Conservation (phyloP, 1,140 invertebrate species). For the Scaptomyza montana region DNA sequence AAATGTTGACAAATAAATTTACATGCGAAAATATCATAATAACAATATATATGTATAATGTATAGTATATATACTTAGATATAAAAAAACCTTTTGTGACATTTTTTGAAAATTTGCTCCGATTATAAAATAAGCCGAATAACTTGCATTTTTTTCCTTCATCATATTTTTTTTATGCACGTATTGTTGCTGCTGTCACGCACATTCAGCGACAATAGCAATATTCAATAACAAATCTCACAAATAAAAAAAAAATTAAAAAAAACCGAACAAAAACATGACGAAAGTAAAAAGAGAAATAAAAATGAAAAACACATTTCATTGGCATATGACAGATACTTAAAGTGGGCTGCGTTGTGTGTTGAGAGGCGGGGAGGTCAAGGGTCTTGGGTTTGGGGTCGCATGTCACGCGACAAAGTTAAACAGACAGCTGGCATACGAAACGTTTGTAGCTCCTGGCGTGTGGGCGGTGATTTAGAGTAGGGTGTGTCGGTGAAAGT, state of each 20-base stretch:
- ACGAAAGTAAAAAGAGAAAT: too few relatives aligned
- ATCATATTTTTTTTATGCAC: slow-evolving; percentile 14
- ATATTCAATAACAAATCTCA: slow-evolving; percentile 70
- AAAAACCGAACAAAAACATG: not conserved
- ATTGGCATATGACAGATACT: slow-evolving; percentile 67
- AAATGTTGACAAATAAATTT: slow-evolving; percentile 61
- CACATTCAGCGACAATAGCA: slow-evolving; percentile 64
- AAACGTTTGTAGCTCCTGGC: not conserved
- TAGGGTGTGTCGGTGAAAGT: not conserved
- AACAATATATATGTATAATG: not conserved
- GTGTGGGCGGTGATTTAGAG: not conserved
- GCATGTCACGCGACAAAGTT: slow-evolving; percentile 7
- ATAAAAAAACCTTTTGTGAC: slow-evolving; percentile 19
- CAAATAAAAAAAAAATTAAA: slow-evolving; percentile 11
- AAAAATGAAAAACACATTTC: slow-evolving; percentile 33
- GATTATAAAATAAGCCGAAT: slow-evolving; percentile 73
- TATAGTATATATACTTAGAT: slow-evolving; percentile 15
- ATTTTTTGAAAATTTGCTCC: slow-evolving; percentile 52
- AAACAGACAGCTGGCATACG: slow-evolving; percentile 46
- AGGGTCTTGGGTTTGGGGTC: not conserved
- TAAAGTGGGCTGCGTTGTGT: slow-evolving; percentile 13
- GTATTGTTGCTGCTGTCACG: slow-evolving; percentile 50
- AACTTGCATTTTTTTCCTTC: slow-evolving; percentile 25
- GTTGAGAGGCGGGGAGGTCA: not conserved
- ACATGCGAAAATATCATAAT: slow-evolving; percentile 38